Evolutionary conservation across 2,888 invertebrate species (phyloP), one percentile per base, ranked within the genome.

Genomic region (Catocala fraxini): DNA sequence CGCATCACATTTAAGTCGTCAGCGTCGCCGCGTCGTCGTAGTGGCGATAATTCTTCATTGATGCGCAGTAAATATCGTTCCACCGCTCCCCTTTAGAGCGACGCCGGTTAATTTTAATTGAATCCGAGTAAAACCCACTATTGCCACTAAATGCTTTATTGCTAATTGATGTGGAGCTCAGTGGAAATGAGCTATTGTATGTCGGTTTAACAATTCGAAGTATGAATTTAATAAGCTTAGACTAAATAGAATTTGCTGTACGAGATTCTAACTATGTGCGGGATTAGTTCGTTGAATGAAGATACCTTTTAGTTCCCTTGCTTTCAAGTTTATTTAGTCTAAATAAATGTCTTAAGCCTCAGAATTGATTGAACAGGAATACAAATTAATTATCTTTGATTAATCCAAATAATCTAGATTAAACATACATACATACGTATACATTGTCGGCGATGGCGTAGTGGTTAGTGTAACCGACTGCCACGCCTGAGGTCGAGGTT

Each of bases 101-200:
- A 73, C 67, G 75, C 73, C 77, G 68, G 76, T 81, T 76, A 72
- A 79, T 82, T 88, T 86, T 86, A 87, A 86, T 87, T 87, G 83
- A 86, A 87, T 81, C 70, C 73, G 73, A 83, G 82, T 80, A 82
- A 83, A 85, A 83, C 78, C 82, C 76, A 82, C 83, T 79, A 80
- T 79, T 80, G 81, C 74, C 78, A 75, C 79, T 80, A 80, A 84
- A 83, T 84, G 82, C 79, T 86, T 84, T 83, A 83, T 83, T 81
- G 80, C 81, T 85, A 83, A 86, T 87, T 83, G 84, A 85, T 84
- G 69, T 81, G 70, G 68, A 77, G 75, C 72, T 51, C n/a, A 12
- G 12, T 35, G 51, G 49, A 51, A 56, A 49, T 51, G 34, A 51
- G 35, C 35, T 57, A 57, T 51, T 39, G 45, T 35, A 45, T 43